Evolutionary conservation across 2,888 invertebrate genomes (phyloP), one percentile per base, ranked within the genome.

Genomic region (Tethea ocularis): DNA sequence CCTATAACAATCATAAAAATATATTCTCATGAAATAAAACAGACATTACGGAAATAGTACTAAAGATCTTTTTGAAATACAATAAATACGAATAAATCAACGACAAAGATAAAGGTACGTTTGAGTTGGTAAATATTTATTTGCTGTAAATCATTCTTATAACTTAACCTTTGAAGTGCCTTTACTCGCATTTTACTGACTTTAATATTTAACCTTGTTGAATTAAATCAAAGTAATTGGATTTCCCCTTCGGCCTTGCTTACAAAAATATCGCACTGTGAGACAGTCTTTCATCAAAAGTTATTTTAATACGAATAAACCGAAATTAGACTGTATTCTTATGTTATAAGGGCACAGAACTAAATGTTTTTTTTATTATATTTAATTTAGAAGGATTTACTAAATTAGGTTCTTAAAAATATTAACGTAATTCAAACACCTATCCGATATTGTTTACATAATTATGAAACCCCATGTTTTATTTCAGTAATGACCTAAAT

Each of bases 141-240:
- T 10, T 46, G n/a, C 46, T 20, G 46, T 46, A 46, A 46, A 46
- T 46, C 46, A 46, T 46, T 46, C n/a, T 46, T 46, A 46, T 46
- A 17, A 20, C 46, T 46, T 46, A 20, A 17, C 46, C 46, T 46
- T 46, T 46, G 46, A 46, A 46, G 46, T 20, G 20, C 46, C 46
- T 17, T 20, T 46, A 46, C 46, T 46, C 46, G 38, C 38, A 20
- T 46, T 46, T 46, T 46, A 20, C 20, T 8, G 46, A 46, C 10
- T 46, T 46, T 46, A 46, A 20, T 46, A 46, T 46, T 46, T 46
- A 46, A 20, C 46, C 20, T 46, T n/a, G 46, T 20, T 20, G 46
- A 46, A 46, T 17, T n/a, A 46, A 46, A 46, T 46, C 46, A 46
- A 20, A 46, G 46, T 46, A 46, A 46, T 46, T 46, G 46, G 46